Conservation (phyloP, 2,888 invertebrate genomes). For the Agriopis leucophaearia region DNA sequence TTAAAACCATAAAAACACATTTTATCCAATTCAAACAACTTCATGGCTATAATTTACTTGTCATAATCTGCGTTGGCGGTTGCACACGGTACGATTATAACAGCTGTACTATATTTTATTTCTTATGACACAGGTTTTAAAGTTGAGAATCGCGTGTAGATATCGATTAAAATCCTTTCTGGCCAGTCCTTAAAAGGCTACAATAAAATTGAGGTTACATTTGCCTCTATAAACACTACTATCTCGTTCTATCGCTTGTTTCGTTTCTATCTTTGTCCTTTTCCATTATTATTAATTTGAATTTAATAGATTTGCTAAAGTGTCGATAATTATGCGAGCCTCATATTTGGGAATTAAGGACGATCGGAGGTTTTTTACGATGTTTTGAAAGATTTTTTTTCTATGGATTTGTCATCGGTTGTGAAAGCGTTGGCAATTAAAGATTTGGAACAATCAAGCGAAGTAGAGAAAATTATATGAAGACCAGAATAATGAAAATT, state of each 20-base stretch:
- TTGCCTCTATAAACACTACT: constrained; percentile 56
- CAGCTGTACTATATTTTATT: constrained; percentile 44
- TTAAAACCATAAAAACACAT: constrained; percentile 59
- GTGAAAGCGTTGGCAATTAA: constrained; percentile 25
- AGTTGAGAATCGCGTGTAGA: constrained; percentile 33
- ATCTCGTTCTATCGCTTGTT: constrained; percentile 52
- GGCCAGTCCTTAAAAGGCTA: constrained; percentile 67
- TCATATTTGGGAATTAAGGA: constrained; percentile 42
- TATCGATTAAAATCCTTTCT: constrained; percentile 60
- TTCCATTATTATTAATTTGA: constrained; percentile 42
- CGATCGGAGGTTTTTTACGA: constrained; percentile 40
- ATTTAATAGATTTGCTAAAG: constrained; percentile 51
- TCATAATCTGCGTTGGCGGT: constrained; percentile 67
- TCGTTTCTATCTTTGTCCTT: constrained; percentile 44
- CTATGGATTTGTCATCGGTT: constrained; percentile 27
- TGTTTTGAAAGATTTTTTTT: constrained; percentile 41
- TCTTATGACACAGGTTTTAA: constrained; percentile 34
- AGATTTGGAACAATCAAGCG: background rate
- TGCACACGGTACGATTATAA: constrained; percentile 70
- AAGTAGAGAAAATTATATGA: too few relatives aligned
- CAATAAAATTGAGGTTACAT: constrained; percentile 74
- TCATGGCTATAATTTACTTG: constrained; percentile 69
- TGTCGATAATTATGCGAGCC: constrained; percentile 41
- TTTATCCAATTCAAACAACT: constrained; percentile 62
- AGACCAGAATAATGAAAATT: too few relatives aligned